Evolutionary conservation across 2,113 vertebrate genomes (phyloP).

Genomic region (Sapayoa aenigma): DNA sequence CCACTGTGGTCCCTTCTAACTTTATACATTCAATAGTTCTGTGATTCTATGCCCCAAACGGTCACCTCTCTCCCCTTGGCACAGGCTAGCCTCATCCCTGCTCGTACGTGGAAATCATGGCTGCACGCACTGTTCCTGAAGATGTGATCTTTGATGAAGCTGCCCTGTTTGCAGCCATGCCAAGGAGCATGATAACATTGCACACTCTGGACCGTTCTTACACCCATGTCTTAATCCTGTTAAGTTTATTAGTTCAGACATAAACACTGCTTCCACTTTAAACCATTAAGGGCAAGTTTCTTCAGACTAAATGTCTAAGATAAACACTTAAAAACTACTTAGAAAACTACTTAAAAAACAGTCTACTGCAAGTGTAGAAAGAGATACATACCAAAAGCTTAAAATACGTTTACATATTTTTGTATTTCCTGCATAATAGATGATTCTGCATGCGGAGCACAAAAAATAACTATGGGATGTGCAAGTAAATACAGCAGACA

Average conservation of each 20-base stretch:
- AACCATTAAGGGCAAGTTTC: background rate
- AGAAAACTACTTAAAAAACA: background rate
- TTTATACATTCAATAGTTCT: background rate
- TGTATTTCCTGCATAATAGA: background rate
- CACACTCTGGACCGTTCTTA: background rate
- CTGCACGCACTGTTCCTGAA: background rate
- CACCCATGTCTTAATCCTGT: background rate
- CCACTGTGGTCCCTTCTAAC: background rate
- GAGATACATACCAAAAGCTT: background rate
- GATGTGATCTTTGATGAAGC: background rate
- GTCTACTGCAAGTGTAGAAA: background rate
- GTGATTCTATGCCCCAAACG: background rate
- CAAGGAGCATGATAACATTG: rapidly evolving
- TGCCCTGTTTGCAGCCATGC: background rate
- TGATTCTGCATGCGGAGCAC: background rate
- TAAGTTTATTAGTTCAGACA: background rate
- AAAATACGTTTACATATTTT: background rate
- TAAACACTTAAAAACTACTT: background rate
- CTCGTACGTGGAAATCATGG: background rate
- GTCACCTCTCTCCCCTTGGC: background rate
- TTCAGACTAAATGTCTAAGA: background rate
- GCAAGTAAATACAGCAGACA: background rate
- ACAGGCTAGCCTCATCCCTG: background rate
- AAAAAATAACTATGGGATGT: background rate
- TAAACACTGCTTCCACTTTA: background rate